Base-by-base conservation (phyloP, 2,797 vertebrate species). In the Gephyroberyx darwinii region DNA sequence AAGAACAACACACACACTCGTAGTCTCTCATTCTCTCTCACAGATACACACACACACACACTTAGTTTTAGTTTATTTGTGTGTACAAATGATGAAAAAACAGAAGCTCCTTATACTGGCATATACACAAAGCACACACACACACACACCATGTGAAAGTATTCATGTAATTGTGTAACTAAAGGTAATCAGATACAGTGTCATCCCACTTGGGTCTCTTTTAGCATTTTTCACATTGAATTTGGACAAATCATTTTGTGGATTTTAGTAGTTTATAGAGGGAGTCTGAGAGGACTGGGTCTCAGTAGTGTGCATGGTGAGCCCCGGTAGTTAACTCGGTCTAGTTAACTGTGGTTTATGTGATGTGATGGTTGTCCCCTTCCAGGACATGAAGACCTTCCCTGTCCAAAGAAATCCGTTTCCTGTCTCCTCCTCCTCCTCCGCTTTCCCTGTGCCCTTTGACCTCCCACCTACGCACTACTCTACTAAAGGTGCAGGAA, bases 391-490 rank as follows among this genome's bases (percentile, higher is more conserved):
- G 93, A 92, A 85, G 68, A 91, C 89, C 3, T 94, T 95, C 71
- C 81, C 89, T 2, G 84, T 95, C 45, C 68, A 93, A 74, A 91
- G 78, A 77, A 91, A 88, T 62, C 90, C 82, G 35, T 93, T 93
- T 89, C 92, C 93, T 17, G 78, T 70, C 69, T 91, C 91, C 6
- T 83, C 84, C 0, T 79, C 91, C 16, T 91, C 88, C 41, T 67
- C 78, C 35, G 90, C 91, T 47, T 94, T 95, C 71, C 92, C 90
- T 0, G 93, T 95, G 78, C 94, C 94, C 26, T 93, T 94, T 85
- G 94, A 95, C 84, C 91, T 95, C 9, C 94, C 94, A 0, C 94
- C 93, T 2, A 85, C 90, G 50, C 59, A 55, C 75, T 95, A 95
- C 82, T 83, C 89, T 45, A 37, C 77, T 51, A 89, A 91, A 92